phyloP scores from a whole-genome alignment of 2,113 vertebrate species.

The Serinus canaria region DNA sequence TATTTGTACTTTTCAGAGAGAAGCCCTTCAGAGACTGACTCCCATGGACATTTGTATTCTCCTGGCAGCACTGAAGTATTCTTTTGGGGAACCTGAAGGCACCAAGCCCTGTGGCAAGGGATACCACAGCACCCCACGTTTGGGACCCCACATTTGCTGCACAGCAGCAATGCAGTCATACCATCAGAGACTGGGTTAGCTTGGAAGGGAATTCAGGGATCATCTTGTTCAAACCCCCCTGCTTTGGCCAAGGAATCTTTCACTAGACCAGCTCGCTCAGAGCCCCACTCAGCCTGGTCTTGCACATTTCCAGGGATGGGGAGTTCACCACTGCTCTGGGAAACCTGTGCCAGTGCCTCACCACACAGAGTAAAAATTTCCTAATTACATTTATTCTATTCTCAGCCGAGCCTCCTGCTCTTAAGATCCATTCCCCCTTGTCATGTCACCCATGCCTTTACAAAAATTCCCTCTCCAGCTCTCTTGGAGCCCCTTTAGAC shows the following conservation, averaged over 20 bases:
- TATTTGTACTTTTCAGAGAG: background rate
- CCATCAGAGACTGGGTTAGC: accelerated
- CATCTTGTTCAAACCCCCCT: background rate
- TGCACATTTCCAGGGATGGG: background rate
- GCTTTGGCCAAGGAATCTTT: background rate
- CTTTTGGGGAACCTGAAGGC: background rate
- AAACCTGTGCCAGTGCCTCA: background rate
- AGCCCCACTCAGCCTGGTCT: background rate
- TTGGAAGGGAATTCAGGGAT: background rate
- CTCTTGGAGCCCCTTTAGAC: background rate
- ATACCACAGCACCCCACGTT: background rate
- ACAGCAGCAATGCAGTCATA: background rate
- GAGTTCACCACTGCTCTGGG: background rate
- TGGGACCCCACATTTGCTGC: background rate
- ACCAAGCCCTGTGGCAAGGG: background rate
- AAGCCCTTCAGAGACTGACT: background rate
- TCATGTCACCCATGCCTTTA: background rate
- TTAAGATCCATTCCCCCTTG: background rate
- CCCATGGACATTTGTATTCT: background rate
- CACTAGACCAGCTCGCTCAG: background rate
- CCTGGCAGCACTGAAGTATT: background rate
- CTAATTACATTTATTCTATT: too few relatives aligned
- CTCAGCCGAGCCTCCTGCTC: background rate
- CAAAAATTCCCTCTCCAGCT: background rate
- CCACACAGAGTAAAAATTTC: background rate